These are phyloP conservation scores for Actinia equina DNA, from an alignment of 64 coral and sea anemone genomes.

Conservation along the genomic window DNA sequence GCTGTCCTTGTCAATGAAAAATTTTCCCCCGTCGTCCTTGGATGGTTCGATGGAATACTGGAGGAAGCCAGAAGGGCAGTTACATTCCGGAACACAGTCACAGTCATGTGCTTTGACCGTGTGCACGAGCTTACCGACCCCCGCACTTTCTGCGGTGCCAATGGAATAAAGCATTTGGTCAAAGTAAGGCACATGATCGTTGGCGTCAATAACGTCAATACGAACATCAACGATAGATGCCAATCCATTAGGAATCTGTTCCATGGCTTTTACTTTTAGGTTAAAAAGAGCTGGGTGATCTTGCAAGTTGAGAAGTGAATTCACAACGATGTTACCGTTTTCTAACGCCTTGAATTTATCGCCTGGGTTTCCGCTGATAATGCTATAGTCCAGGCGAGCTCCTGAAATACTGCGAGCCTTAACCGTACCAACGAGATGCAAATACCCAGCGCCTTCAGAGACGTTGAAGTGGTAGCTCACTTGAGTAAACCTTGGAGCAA, in stretches of 20 bases:
- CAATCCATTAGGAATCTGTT: constrained; percentile 57
- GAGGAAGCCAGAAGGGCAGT: constrained; percentile 23
- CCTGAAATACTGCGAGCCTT: constrained; percentile 64
- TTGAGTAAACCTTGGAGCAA: constrained; percentile 61
- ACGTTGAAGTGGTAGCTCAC: constrained; percentile 58
- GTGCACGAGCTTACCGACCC: constrained; percentile 23
- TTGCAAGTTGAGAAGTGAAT: constrained; percentile 49
- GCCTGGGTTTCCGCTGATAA: constrained; percentile 32
- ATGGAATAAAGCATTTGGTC: neutral
- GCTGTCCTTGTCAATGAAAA: constrained; percentile 46
- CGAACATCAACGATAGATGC: constrained; percentile 55
- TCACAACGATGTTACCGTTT: constrained; percentile 50
- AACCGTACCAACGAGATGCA: constrained; percentile 42
- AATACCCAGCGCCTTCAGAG: constrained; percentile 20
- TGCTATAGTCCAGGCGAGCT: constrained; percentile 49
- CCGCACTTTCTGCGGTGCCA: constrained; percentile 19
- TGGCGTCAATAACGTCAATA: constrained; percentile 52
- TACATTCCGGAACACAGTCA: constrained; percentile 45
- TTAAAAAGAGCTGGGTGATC: constrained; percentile 28
- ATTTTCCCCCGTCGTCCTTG: constrained; percentile 16
- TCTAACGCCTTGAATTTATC: constrained; percentile 43
- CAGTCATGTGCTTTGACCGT: constrained; percentile 43
- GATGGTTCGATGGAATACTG: constrained; percentile 51
- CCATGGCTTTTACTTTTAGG: constrained; percentile 55
- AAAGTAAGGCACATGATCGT: constrained; percentile 66